phyloP scores from a whole-genome alignment of 2,113 vertebrate species.

The Pluvianellus socialis region DNA sequence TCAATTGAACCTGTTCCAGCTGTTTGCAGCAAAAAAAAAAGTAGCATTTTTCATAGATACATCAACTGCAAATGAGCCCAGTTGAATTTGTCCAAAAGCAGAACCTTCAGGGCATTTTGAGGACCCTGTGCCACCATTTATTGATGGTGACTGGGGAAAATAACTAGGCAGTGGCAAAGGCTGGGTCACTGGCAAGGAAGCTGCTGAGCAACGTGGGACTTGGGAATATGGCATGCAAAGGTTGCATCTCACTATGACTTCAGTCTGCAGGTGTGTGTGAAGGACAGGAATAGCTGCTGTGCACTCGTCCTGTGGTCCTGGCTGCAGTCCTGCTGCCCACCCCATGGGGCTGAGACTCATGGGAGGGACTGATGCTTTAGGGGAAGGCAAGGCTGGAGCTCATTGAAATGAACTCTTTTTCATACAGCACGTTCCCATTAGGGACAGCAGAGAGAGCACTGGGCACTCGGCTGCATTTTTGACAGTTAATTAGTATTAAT shows the following conservation, averaged over 20 bases:
- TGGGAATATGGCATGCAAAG: background rate
- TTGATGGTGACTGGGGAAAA: background rate
- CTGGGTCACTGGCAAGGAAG: background rate
- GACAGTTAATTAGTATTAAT: conserved; percentile 46
- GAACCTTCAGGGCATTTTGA: background rate
- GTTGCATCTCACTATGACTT: background rate
- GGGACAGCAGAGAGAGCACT: background rate
- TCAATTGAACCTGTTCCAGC: conserved; percentile 51
- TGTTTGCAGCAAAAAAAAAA: conserved; percentile 20
- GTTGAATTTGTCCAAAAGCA: background rate
- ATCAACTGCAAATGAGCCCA: background rate
- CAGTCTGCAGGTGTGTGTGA: background rate
- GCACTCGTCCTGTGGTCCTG: background rate
- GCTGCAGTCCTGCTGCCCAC: background rate
- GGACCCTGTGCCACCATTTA: background rate
- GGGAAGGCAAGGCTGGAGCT: background rate
- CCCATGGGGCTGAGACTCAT: background rate
- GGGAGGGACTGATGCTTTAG: background rate
- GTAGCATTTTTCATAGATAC: background rate
- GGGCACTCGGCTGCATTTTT: background rate
- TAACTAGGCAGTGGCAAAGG: background rate
- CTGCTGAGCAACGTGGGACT: background rate
- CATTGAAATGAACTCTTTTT: background rate
- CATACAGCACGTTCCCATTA: background rate
- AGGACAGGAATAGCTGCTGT: background rate